Conservation (phyloP, 1,140 invertebrate genomes). For the Charaxes varanes region DNA sequence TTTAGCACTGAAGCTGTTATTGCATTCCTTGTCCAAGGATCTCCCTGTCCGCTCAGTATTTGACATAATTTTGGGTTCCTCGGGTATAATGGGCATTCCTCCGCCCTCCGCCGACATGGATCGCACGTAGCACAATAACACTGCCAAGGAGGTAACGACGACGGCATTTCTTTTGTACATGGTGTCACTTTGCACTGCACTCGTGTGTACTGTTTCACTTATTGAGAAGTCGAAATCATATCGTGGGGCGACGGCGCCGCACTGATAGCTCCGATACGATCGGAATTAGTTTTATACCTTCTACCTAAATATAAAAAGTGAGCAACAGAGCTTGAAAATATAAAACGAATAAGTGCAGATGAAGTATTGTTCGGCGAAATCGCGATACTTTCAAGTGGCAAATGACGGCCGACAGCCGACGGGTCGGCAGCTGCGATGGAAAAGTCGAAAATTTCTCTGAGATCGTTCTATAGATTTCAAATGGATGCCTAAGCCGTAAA, state of each 20-base stretch:
- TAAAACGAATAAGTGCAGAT: slow-evolving; percentile 41
- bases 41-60: slow-evolving; percentile 43
- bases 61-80: slow-evolving; percentile 34
- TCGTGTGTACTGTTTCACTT: slow-evolving; percentile 10
- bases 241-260: slow-evolving; percentile 24
- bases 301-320: slow-evolving; percentile 38
- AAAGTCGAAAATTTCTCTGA: slow-evolving; percentile 38
- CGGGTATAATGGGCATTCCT: slow-evolving; percentile 19
- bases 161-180: slow-evolving; percentile 48
- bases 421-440: slow-evolving; percentile 27
- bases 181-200: slow-evolving; percentile 38
- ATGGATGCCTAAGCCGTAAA: not conserved
- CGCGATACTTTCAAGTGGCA: slow-evolving; percentile 41
- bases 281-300: slow-evolving; percentile 56
- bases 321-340: slow-evolving; percentile 29
- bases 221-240: slow-evolving; percentile 26
- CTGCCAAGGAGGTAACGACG: slow-evolving; percentile 20
- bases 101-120: slow-evolving; percentile 22
- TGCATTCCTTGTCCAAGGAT: slow-evolving; percentile 56
- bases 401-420: slow-evolving; percentile 23
- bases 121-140: slow-evolving; percentile 26
- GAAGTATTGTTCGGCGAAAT: slow-evolving; percentile 42
- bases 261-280: slow-evolving; percentile 39
- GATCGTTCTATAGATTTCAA: slow-evolving; percentile 23
- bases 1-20: slow-evolving; percentile 74